Base-by-base conservation (phyloP, 2,888 invertebrate species). In the Leptopterna dolabrata region DNA sequence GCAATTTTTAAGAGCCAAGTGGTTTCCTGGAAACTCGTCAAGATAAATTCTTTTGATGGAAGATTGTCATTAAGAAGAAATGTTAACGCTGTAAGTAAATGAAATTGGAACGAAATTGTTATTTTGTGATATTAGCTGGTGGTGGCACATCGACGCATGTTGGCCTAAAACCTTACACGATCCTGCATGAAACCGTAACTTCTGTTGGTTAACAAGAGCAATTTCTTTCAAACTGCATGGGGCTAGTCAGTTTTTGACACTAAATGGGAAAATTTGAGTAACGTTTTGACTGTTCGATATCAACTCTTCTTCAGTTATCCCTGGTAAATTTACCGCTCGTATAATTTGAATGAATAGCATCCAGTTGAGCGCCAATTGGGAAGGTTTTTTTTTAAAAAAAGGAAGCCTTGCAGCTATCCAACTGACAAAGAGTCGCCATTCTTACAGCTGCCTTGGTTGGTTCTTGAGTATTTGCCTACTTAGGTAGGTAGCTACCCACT, bases 121-220 rank as follows among this genome's bases (percentile, higher is more conserved):
- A 11, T 19, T 55, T 47, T 45, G 47, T 78, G 43, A 70, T 27
- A 13, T 83, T 81, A 55, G 81, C 55, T 85, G 85, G 85, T 85
- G 85, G 85, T 85, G 85, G 85, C 85, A 85, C 85, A 85, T 85
- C 85, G 85, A 85, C 41, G 85, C 85, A 85, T 85, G 85, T 73
- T 83, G 51, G 81, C 81, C 30, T 47, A 24, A 63, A 55, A 9
- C 36, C 29, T 30, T n/a, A 36, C 30, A 41, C 73, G 41, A 30
- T 16, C 36, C 73, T 76, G 73, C 73, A 76, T 76, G 73, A 76
- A 76, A 30, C 36, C 30, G 73, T 76, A 11, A 76, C 19, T 41
- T 16, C 7, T 36, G 4, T 41, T 36, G 29, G n/a, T 76, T 76
- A 76, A 30, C 16, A 76, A 27, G 27, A 30, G 36, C 36, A 76